phyloP scores from a whole-genome alignment of 2,113 vertebrate genomes.

The Calypte anna region DNA sequence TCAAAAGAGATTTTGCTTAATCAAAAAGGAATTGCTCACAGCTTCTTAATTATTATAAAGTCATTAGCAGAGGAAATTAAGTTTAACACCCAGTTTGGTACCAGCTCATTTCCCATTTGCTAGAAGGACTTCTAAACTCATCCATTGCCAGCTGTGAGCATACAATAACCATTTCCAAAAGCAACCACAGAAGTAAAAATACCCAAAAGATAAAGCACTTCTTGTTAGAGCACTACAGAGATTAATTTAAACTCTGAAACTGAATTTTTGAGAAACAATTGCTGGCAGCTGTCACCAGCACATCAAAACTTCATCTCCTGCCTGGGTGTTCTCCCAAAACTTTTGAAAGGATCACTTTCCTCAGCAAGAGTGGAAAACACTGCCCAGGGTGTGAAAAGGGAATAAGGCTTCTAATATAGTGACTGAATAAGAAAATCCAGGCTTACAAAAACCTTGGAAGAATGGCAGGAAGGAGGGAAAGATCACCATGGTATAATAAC shows the following conservation, averaged over 20 bases:
- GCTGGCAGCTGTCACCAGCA: not conserved
- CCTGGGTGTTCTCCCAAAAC: too few species aligned
- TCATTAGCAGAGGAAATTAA: not conserved
- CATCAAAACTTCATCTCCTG: not conserved
- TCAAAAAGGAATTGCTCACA: not conserved
- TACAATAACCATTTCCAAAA: not conserved
- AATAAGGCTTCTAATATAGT: not conserved
- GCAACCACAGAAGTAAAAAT: not conserved
- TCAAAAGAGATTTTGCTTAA: not conserved
- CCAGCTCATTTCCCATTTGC: not conserved
- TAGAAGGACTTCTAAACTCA: not conserved
- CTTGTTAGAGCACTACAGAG: not conserved
- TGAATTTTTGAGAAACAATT: not conserved
- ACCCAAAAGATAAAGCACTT: not conserved
- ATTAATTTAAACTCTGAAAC: not conserved
- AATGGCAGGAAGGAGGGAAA: not conserved
- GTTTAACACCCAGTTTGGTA: not conserved
- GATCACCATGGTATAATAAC: not conserved
- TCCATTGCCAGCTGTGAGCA: not conserved
- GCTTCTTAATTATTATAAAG: not conserved
- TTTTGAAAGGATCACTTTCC: not conserved
- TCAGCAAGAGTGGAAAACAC: not conserved
- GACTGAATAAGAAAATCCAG: not conserved
- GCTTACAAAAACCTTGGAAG: not conserved
- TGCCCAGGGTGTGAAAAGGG: accelerated